Base-by-base conservation (phyloP, 1,140 invertebrate genomes). In the Arctopsyche grandis region DNA sequence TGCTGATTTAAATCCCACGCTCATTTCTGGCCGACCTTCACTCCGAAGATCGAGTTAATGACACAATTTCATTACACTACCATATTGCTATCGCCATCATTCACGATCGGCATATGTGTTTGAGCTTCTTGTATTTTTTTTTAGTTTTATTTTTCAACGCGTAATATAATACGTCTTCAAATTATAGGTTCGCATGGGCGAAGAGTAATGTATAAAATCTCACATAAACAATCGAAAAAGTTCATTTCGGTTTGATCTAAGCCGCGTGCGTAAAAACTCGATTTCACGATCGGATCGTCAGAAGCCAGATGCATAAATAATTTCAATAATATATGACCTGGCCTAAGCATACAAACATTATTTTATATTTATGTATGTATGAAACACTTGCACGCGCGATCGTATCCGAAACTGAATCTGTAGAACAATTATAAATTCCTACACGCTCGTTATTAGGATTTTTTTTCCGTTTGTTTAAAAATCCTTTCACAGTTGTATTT, bases 11-110 rank as follows among this genome's bases (percentile, higher is more conserved):
- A 19, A 71, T 71, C 69, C 69, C 69, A 71, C 69, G 69, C 69
- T 71, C 69, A 24, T 71, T 71, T 71, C 38, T 71, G n/a, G 69
- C 44, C 69, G 69, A 48, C 69, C 69, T 71, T 71, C 69, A 19
- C 21, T 0, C 21, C 9, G 69, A 71, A 46, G 69, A 71, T 71
- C 16, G n/a, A 71, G 43, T 48, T 71, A 71, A 71, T 71, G 69
- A 71, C 69, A 71, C 69, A 71, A 71, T 71, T 71, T 48, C 69
- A 38, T 71, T 46, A 24, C 29, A 19, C 56, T 19, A 19, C 24
- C 12, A 66, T 22, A 24, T 26, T 1, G 24, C 5, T 22, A 22
- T 22, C 22, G 9, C 10, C 21, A 9, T 22, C 9, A 14, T 19
- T 22, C n/a, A 24, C 9, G 10, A 5, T 24, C 5, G 16, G 16